Base-by-base conservation (phyloP, 2,888 invertebrate genomes). In the Mesorhabditis spiculigera region DNA sequence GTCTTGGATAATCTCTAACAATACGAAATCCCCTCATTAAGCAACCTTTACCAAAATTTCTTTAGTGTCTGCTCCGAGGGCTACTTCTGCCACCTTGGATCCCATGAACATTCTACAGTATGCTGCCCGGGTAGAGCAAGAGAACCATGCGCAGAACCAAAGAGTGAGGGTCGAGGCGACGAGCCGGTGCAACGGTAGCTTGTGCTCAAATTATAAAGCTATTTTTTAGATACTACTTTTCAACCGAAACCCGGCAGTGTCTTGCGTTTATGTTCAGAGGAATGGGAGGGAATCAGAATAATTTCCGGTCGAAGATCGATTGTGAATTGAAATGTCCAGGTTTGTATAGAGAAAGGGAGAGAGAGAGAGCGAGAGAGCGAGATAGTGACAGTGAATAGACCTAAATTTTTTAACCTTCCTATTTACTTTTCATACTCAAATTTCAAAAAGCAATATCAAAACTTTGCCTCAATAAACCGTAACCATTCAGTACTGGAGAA, bases 401-500 rank as follows among this genome's bases (percentile, higher is more conserved):
- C 28, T 28, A 28, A 3, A 28, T 28, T 28, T 28, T 28, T 28
- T 28, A 28, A 28, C 28, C 3, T 28, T 28, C 28, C 28, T 28
- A 28, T 28, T 28, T 28, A 28, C 28, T 28, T 28, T 28, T 28
- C 3, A 28, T 28, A 28, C 28, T 28, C 28, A 28, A 28, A 28
- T 28, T 28, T 28, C 28, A 28, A 28, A 28, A 28, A 28, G 1
- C 28, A 28, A 28, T 28, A 28, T 28, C 28, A 28, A 28, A 28
- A 28, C 28, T 28, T 28, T 28, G 28, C 28, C 28, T 28, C 1
- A 28, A 28, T 28, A 28, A 28, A 28, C 58, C 58, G 10, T 50
- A 10, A n/a, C 8, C n/a, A 13, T 50, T 50, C 58, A 50, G 58
- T 50, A 10, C 58, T 50, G 10, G 58, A 50, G 69, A 84, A 83